Base-by-base conservation (phyloP, 2,888 invertebrate genomes). In the Phaonia tiefii region DNA sequence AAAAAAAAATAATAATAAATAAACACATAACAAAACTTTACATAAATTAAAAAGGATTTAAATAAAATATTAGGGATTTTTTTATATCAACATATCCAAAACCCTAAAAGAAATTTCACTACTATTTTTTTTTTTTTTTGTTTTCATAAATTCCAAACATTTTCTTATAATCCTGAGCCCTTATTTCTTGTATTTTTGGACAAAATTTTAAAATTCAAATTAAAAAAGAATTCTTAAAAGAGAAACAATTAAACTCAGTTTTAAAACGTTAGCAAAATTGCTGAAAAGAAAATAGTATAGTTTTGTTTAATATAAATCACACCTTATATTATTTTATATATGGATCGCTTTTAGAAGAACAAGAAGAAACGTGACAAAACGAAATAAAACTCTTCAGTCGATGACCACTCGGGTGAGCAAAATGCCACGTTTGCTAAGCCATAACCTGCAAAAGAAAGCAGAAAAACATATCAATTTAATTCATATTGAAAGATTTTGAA, bases 351-450 rank as follows among this genome's bases (percentile, higher is more conserved):
- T 76, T 69, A 78, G 66, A 75, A 75, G 71, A 79, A 79, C 17
- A 78, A 66, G 39, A 65, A 74, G 44, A 42, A 67, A 54, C 17
- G 60, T 69, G 63, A 63, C 10, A 31, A 66, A 13, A 2, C 7
- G 49, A 31, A 37, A 15, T n/a, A 67, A 66, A 79, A 60, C 72
- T 49, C 49, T 89, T 89, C 89, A 89, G 89, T 89, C 90, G 86
- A 89, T 89, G 83, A 89, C 88, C 84, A 91, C 90, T 78, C 90
- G 88, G 84, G 91, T 90, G 83, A 90, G 88, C 60, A 91, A 87
- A 81, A 91, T 88, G 75, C 91, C 90, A 63, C 91, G 90, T 88
- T 89, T 91, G 88, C 90, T 90, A 86, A 96, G 91, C 95, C 96
- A 96, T 73, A 96, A 93, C 2, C 95, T 95, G 91, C 0, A 91